A percentile compares a stretch with the other conserved stretches of the same genome.
Conservation (phyloP, 2,888 invertebrate species). For the Acronicta alni region DNA sequence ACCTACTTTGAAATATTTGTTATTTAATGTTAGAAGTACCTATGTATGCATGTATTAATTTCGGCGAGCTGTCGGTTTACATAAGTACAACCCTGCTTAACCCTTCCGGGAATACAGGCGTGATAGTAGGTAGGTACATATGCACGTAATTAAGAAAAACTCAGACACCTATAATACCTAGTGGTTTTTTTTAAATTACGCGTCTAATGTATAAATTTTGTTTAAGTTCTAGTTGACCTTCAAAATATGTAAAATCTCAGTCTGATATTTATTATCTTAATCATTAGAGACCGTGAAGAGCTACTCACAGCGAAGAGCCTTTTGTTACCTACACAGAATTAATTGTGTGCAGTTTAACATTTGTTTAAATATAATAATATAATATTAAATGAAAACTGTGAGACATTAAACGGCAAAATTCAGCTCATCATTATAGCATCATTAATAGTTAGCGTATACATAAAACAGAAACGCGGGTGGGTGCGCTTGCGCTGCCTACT, state of each 20-base stretch:
- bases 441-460: constrained; percentile 20
- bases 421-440: constrained; percentile 11
- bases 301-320: not conserved
- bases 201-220: not conserved
- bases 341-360: not conserved
- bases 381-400: not conserved
- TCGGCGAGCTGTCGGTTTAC: too few species aligned
- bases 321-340: not conserved
- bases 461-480: constrained; percentile 42
- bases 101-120: too few species aligned
- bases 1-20: too few species aligned
- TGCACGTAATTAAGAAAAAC: not conserved
- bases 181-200: not conserved
- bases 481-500: constrained; percentile 43
- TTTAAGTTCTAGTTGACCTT: constrained; percentile 1
- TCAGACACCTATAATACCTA: not conserved
- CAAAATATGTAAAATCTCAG: constrained; percentile 1
- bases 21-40: too few species aligned
- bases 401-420: constrained; percentile 2
- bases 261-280: constrained; percentile 1
- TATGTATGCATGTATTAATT: too few species aligned
- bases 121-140: too few species aligned
- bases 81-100: too few species aligned
- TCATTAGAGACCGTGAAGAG: not conserved
- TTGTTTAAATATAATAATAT: not conserved